Base-by-base conservation (phyloP, 2,797 vertebrate genomes). In the Sphaeramia orbicularis region DNA sequence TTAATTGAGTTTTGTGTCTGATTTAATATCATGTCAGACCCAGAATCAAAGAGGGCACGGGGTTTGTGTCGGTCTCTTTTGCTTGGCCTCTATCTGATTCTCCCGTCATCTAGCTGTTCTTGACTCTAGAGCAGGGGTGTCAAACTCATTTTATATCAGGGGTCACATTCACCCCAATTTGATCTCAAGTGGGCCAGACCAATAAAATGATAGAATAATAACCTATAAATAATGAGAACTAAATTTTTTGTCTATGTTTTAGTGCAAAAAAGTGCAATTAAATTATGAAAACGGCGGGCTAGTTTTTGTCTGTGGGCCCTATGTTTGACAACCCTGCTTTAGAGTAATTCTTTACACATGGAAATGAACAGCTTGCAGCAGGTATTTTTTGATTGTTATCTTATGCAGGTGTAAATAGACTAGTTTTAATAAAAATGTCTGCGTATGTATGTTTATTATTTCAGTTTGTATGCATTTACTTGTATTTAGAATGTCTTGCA, bases 1-100 rank as follows among this genome's bases (percentile, higher is more conserved):
- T 84, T 75, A 80, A 87, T 87, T 77, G 71, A 83, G 70, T 87
- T 89, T 76, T 55, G 69, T n/a, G n/a, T 72, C 80, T 78, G 75
- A 87, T 87, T 88, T 78, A 81, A 82, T 78, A 75, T 80, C 41
- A 48, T 44, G 47, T 71, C 74, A 82, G 45, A 57, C 2, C 7
- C 43, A 51, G 49, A 74, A 67, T 71, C 43, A 24, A 18, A 47
- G 8, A 18, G 43, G 7, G 48, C 14, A 51, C 32, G n/a, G 43
- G 37, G 12, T 11, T 16, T 58, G 52, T 30, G 15, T 71, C 51
- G 12, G 42, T 60, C 48, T 44, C 4, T 16, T 12, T 49, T 18
- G 18, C 53, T 37, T 0, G 2, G 2, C 19, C 10, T 41, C 24
- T 61, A 12, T 52, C 53, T 35, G 5, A 14, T 65, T 62, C 62